These are phyloP conservation scores for Parasteatoda tepidariorum DNA, from an alignment of 1,140 invertebrate species.

Conservation along the genomic window DNA sequence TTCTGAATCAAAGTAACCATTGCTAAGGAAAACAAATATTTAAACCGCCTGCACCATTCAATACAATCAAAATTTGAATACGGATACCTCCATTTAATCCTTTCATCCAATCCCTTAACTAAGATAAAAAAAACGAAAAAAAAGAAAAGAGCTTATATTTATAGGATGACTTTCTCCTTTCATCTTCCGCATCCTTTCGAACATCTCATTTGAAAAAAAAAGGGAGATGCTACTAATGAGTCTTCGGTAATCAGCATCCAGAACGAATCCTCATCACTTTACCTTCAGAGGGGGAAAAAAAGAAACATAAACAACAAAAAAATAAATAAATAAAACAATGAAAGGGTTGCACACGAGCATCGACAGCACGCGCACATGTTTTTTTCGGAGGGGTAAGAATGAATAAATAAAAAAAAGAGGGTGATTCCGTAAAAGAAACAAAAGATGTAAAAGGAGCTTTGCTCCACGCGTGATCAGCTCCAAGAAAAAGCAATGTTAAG, in stretches of 20 bases:
- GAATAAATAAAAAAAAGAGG: background rate
- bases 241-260: slow-evolving; percentile 6
- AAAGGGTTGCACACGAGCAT: background rate
- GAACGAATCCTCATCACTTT: slow-evolving; percentile 7
- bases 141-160: too few relatives aligned
- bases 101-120: too few relatives aligned
- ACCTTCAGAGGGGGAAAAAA: slow-evolving; percentile 10
- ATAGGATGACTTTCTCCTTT: background rate
- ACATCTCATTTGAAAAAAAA: background rate
- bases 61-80: too few relatives aligned
- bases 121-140: too few relatives aligned
- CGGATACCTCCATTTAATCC: too few relatives aligned
- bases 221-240: slow-evolving; percentile 17
- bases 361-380: slow-evolving; percentile 41
- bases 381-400: background rate
- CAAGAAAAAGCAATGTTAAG: background rate
- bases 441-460: slow-evolving; percentile 26
- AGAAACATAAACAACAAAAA: slow-evolving; percentile 5
- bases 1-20: too few relatives aligned
- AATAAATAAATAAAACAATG: slow-evolving; percentile 11
- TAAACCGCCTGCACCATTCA: too few relatives aligned
- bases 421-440: slow-evolving; percentile 9
- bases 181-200: background rate
- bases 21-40: too few relatives aligned
- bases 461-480: slow-evolving; percentile 42